Percentiles rank a stretch among this genome's conserved stretches.
Evolutionary conservation across 2,113 vertebrate species (phyloP).

Genomic region (Progne subis): DNA sequence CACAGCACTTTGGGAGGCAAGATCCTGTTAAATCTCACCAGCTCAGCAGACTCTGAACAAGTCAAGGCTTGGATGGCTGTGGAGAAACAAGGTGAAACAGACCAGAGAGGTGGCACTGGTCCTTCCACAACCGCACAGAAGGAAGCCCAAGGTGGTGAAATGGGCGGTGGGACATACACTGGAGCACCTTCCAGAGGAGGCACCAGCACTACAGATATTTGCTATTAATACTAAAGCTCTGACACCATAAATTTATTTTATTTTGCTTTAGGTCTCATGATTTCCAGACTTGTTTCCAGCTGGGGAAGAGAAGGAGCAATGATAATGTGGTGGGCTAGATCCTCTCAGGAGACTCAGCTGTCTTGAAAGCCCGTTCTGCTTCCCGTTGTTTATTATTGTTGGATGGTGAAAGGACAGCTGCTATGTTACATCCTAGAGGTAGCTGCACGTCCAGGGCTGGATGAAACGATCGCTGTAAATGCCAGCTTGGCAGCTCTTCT

Average conservation of each 20-base stretch:
- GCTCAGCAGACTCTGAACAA: slow-evolving; percentile 46
- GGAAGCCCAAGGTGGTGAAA: background rate
- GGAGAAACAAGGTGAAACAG: slow-evolving; percentile 12
- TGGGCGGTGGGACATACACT: background rate
- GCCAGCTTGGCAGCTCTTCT: slow-evolving; percentile 43
- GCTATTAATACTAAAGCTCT: background rate
- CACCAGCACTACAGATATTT: background rate
- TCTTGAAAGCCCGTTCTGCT: slow-evolving; percentile 30
- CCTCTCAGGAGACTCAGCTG: slow-evolving; percentile 25
- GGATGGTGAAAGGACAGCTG: slow-evolving; percentile 36
- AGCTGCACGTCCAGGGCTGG: slow-evolving; percentile 19
- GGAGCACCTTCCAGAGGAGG: background rate
- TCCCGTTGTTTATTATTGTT: slow-evolving; percentile 49
- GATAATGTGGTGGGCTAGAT: slow-evolving; percentile 31
- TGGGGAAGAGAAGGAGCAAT: background rate
- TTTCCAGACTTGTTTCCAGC: slow-evolving; percentile 34
- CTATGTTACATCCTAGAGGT: slow-evolving; percentile 39
- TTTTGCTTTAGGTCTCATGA: background rate
- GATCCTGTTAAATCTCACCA: slow-evolving; percentile 60
- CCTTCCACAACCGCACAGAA: background rate
- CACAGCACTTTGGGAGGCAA: slow-evolving; percentile 24
- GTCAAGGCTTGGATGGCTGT: slow-evolving; percentile 31
- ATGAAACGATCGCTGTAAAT: background rate
- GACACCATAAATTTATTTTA: background rate
- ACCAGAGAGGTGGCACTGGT: background rate